Percentiles rank a stretch among this genome's conserved stretches.
Conservation (phyloP, 2,797 vertebrate genomes). For the Anguilla pacifica region DNA sequence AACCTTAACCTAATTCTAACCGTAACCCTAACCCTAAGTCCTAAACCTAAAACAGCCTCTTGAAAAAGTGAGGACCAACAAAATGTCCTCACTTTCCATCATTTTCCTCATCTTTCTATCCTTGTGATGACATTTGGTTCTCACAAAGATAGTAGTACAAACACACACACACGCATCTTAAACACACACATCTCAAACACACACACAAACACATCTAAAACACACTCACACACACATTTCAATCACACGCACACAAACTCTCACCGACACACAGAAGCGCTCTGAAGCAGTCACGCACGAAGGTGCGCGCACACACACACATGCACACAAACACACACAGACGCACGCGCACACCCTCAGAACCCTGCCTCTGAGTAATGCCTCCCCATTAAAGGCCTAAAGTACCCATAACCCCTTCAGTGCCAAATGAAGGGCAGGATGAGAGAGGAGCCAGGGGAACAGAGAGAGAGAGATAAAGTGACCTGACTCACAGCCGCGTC, state of each 20-base stretch:
- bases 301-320: neutral
- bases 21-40: too few species aligned
- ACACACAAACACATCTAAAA: neutral
- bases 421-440: neutral
- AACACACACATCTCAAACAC: too few species aligned
- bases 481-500: neutral
- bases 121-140: too few species aligned
- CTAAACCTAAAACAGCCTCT: too few species aligned
- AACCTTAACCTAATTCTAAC: too few species aligned
- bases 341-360: too few species aligned
- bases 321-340: neutral
- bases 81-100: too few species aligned
- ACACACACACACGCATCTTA: too few species aligned
- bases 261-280: neutral
- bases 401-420: neutral
- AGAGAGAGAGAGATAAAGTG: neutral
- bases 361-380: constrained; percentile 4
- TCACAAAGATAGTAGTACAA: too few species aligned
- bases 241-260: neutral
- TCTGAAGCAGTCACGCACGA: neutral
- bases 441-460: neutral
- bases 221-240: neutral
- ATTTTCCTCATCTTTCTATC: too few species aligned
- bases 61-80: too few species aligned
- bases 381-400: neutral